Conservation (phyloP, 2,113 vertebrate genomes). For the Grammomys surdaster region DNA sequence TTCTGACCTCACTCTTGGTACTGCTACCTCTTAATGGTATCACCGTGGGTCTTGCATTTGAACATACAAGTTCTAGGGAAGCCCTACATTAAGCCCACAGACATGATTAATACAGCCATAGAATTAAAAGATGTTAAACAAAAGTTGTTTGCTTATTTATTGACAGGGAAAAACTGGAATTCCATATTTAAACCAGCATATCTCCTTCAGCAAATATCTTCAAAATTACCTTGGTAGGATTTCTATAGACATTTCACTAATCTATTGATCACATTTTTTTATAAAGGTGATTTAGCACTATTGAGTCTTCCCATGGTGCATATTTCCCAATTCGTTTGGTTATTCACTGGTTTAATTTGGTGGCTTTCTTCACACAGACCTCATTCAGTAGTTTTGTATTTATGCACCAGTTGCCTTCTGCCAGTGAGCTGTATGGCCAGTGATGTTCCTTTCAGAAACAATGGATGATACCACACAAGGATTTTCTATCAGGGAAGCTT, state of each 20-base stretch:
- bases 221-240: neutral
- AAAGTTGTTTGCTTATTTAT: neutral
- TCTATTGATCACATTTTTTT: neutral
- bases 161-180: neutral
- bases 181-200: neutral
- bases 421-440: neutral
- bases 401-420: neutral
- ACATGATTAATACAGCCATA: neutral
- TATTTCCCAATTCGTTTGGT: neutral
- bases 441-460: neutral
- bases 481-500: neutral
- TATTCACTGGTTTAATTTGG: neutral
- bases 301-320: neutral
- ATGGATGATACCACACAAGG: neutral
- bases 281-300: neutral
- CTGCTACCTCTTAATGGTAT: neutral
- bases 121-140: neutral
- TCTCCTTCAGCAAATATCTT: neutral
- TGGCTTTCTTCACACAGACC: neutral
- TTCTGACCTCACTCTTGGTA: neutral
- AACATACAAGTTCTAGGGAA: neutral
- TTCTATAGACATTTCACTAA: neutral
- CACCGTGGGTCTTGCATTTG: neutral
- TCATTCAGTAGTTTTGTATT: neutral
- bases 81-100: too few relatives aligned